Conservation (phyloP, 2,113 vertebrate genomes). For the Lethenteron reissneri region DNA sequence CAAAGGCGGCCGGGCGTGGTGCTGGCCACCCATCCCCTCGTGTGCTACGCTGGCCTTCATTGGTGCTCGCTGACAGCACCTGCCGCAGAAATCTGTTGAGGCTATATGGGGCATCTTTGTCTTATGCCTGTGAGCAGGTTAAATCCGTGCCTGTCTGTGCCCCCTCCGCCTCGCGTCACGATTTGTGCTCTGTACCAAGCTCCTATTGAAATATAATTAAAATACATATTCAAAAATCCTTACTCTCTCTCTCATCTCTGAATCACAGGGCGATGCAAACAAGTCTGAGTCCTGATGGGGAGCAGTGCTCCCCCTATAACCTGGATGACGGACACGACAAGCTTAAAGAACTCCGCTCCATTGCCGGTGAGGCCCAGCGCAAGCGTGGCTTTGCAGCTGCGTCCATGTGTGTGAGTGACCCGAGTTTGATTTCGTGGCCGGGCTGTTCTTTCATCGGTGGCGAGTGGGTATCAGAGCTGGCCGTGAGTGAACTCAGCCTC, state of each 20-base stretch:
- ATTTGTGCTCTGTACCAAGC: background rate
- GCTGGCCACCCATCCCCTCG: no score
- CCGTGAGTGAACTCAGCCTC: no score
- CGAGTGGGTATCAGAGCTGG: no score
- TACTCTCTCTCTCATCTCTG: conserved; percentile 9
- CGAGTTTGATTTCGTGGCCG: no score
- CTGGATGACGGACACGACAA: conserved; percentile 49
- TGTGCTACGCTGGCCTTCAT: no score
- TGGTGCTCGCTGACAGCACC: no score
- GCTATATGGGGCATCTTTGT: background rate
- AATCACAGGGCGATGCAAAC: conserved; percentile 61
- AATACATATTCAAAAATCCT: conserved; percentile 4
- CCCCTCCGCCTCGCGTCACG: background rate
- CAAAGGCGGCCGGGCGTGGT: background rate
- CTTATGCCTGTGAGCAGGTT: background rate
- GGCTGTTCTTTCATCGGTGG: no score
- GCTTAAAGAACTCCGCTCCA: conserved; percentile 39
- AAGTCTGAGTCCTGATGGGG: conserved; percentile 73
- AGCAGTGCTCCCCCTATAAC: conserved; percentile 48
- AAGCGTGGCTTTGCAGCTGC: no score
- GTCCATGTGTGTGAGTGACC: no score
- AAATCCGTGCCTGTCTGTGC: conserved; percentile 6
- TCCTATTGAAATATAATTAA: conserved; percentile 7
- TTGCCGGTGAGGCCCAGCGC: conserved; percentile 28
- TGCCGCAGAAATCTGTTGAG: background rate